Conservation (phyloP, 2,888 invertebrate genomes). For the Hirtodrosophila alboralis region DNA sequence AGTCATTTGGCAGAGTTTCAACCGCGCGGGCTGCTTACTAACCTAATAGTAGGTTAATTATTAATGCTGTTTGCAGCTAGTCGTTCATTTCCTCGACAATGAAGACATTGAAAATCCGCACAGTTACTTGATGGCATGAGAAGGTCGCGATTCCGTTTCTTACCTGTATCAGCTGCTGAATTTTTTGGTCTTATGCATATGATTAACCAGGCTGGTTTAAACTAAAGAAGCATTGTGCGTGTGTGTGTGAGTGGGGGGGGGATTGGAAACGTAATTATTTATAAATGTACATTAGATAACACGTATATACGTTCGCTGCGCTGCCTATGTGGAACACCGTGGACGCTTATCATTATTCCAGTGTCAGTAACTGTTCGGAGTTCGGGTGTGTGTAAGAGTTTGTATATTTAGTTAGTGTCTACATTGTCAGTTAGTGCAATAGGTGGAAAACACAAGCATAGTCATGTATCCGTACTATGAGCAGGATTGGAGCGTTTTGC, state of each 20-base stretch:
- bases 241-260: constrained; percentile 8
- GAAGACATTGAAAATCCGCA: constrained; percentile 19
- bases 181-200: not conserved
- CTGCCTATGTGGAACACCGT: constrained; percentile 56
- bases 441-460: constrained; percentile 11
- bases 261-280: constrained; percentile 58
- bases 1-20: constrained; percentile 54
- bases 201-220: constrained; percentile 6
- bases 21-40: constrained; percentile 38
- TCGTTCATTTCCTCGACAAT: too few relatives aligned
- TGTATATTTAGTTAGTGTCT: constrained; percentile 44
- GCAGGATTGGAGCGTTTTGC: constrained; percentile 93
- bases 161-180: constrained; percentile 6
- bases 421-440: constrained; percentile 18
- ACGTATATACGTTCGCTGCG: constrained; percentile 24
- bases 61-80: not conserved
- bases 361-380: constrained; percentile 41
- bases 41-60: not conserved
- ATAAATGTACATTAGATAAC: constrained; percentile 73
- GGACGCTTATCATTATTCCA: constrained; percentile 58
- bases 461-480: constrained; percentile 86
- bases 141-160: not conserved
- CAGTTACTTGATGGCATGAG: constrained; percentile 22
- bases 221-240: not conserved
- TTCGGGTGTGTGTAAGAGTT: constrained; percentile 43